Conservation (phyloP, 2,113 vertebrate species). For the Megaceryle maxima region DNA sequence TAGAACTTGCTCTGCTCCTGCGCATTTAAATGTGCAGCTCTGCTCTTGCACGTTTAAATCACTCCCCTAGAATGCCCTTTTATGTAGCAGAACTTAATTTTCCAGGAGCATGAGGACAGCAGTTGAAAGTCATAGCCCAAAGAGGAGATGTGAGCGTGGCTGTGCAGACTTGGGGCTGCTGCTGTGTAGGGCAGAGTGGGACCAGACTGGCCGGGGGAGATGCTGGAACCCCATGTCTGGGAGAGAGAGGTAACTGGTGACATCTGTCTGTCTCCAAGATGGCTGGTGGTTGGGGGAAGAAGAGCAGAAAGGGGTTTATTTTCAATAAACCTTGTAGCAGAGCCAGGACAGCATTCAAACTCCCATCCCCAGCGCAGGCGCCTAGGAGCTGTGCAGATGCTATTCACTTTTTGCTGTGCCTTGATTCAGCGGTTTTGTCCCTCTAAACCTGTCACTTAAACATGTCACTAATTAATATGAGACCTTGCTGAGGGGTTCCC, state of each 20-base stretch:
- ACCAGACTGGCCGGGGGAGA: background rate
- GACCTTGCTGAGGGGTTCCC: background rate
- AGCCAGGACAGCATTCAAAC: background rate
- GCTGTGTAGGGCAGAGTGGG: background rate
- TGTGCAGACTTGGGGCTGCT: rapidly evolving
- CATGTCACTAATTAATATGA: background rate
- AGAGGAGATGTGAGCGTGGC: rapidly evolving
- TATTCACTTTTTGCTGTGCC: background rate
- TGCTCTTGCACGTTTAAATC: background rate
- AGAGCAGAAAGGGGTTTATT: background rate
- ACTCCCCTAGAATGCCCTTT: background rate
- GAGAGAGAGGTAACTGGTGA: background rate
- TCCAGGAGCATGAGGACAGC: rapidly evolving
- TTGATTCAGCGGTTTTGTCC: background rate
- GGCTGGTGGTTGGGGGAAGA: background rate
- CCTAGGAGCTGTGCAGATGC: rapidly evolving
- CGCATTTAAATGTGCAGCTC: background rate
- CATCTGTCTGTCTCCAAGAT: background rate
- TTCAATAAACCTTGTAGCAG: background rate
- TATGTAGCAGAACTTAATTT: background rate
- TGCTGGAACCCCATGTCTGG: background rate
- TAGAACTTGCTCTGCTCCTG: background rate
- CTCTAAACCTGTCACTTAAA: background rate
- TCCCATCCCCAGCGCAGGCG: rapidly evolving
- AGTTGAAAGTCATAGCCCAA: background rate